These are phyloP conservation scores for Carettochelys insculpta DNA, from an alignment of 2,113 vertebrate species.

Conservation along the genomic window DNA sequence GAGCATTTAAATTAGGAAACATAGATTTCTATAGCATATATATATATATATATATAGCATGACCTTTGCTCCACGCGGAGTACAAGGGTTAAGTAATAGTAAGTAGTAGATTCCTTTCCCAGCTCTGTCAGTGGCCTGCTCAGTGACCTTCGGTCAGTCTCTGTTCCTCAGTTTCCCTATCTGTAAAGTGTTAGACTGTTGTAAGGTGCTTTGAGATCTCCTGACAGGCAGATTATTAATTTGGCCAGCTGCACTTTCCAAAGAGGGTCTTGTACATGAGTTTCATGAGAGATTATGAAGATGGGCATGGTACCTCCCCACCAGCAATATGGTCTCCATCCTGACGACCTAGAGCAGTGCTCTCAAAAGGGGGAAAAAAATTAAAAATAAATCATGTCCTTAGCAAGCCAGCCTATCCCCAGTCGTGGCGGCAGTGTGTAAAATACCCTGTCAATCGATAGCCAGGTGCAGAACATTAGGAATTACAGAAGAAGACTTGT, in stretches of 20 bases:
- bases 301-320: background rate
- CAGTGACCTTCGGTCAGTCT: background rate
- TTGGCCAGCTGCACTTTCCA: background rate
- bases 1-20: background rate
- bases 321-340: background rate
- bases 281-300: background rate
- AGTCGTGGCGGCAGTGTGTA: rapidly evolving
- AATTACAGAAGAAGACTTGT: rapidly evolving
- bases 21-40: too few species aligned
- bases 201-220: background rate
- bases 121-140: background rate
- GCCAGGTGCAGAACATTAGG: background rate
- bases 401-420: background rate
- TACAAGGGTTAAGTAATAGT: too few species aligned
- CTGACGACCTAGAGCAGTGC: background rate
- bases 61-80: too few species aligned
- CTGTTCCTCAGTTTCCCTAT: background rate
- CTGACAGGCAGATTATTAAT: background rate
- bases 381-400: background rate
- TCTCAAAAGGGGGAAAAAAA: background rate
- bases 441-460: background rate
- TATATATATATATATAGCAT: too few species aligned
- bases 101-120: background rate
- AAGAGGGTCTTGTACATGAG: background rate
- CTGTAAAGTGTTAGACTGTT: background rate